Evolutionary conservation across 2,113 vertebrate species (phyloP).

Genomic region (Cephalopterus ornatus): DNA sequence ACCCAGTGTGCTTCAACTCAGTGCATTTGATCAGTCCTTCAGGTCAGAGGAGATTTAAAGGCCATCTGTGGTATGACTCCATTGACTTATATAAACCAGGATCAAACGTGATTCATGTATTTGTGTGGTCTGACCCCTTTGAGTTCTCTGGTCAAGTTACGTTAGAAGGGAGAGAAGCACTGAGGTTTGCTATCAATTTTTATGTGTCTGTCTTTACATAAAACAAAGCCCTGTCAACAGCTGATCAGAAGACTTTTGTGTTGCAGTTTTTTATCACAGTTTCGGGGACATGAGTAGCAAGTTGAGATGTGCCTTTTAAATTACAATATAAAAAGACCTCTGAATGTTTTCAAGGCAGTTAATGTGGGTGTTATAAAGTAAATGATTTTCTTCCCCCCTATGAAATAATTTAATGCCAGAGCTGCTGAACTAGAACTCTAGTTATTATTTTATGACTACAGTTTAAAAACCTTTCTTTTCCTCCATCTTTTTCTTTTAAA

Average conservation of each 20-base stretch:
- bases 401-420: not conserved
- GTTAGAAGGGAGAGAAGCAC: not conserved
- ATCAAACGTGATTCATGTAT: not conserved
- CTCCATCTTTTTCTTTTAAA: not conserved
- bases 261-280: not conserved
- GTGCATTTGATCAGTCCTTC: slow-evolving; percentile 11
- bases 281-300: not conserved
- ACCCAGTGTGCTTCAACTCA: not conserved
- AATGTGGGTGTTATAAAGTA: not conserved
- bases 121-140: slow-evolving; percentile 52
- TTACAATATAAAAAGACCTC: not conserved
- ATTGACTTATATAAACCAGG: not conserved
- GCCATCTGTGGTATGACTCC: slow-evolving; percentile 34
- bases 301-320: not conserved
- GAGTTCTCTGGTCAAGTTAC: slow-evolving; percentile 18
- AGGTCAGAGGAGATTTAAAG: slow-evolving; percentile 44
- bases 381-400: not conserved
- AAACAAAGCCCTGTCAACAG: slow-evolving; percentile 1
- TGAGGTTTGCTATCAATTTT: not conserved
- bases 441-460: not conserved
- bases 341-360: not conserved
- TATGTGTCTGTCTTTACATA: slow-evolving; percentile 26
- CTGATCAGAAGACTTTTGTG: not conserved
- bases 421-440: not conserved
- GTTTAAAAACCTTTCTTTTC: not conserved